Evolutionary conservation across 2,113 vertebrate species (phyloP).

Genomic region (Theristicus caerulescens): DNA sequence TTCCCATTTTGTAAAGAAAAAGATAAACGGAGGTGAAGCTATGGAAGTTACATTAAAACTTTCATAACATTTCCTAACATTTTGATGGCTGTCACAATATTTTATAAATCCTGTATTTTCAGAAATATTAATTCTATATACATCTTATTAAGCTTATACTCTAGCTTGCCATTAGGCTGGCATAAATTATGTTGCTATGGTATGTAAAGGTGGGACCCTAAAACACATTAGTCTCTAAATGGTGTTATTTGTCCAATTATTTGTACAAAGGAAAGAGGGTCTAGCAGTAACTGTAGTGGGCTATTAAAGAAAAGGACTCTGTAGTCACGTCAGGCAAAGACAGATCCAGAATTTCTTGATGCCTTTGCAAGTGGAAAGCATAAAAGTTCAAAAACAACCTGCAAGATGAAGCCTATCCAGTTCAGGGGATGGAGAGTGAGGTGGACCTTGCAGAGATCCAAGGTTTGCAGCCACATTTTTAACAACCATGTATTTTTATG

Average conservation of each 20-base stretch:
- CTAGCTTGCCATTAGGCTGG: background rate
- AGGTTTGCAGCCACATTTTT: background rate
- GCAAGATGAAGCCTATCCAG: background rate
- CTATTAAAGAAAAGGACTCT: background rate
- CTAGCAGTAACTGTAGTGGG: background rate
- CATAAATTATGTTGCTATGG: background rate
- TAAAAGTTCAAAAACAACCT: background rate
- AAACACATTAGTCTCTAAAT: background rate
- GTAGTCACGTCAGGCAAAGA: background rate
- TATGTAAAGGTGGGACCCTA: background rate
- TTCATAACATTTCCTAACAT: background rate
- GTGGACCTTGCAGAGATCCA: background rate
- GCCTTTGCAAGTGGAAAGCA: background rate
- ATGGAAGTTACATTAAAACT: background rate
- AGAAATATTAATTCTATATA: background rate
- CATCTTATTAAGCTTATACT: background rate
- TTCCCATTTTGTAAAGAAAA: background rate
- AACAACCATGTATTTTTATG: background rate
- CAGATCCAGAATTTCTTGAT: background rate
- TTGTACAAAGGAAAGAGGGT: background rate
- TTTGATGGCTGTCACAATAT: background rate
- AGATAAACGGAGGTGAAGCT: background rate
- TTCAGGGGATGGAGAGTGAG: background rate
- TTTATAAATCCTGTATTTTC: background rate
- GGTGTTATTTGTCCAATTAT: background rate